Base-by-base conservation (phyloP, 2,888 invertebrate genomes). In the Thumatha senex region DNA sequence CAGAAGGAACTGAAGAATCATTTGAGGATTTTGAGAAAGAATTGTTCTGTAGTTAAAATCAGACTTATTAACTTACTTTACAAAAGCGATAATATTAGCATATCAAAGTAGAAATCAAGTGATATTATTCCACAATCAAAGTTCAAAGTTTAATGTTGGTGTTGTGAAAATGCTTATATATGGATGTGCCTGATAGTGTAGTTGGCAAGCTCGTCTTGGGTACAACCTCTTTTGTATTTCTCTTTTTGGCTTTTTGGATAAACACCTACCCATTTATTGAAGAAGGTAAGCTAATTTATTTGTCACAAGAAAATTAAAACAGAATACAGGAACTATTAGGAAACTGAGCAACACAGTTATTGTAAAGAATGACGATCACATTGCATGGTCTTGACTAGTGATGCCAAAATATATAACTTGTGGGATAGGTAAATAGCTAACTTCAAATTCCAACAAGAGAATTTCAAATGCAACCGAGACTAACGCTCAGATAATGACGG, bases 201-300 rank as follows among this genome's bases (percentile, higher is more conserved):
- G 78, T 92, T 51, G 96, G 95, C 45, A 93, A 93, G 82, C 60
- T 92, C 44, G 82, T 94, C 60, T 83, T 95, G 63, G 85, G 92
- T 54, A 64, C 88, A 3, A 93, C 93, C 4, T 76, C 91, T 5
- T 73, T 85, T 10, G 67, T 93, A 48, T 94, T 94, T 67, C 61
- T 92, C 0, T 90, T 94, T 67, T 92, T 94, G 57, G 92, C 93
- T 33, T 79, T 94, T 51, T 95, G 95, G 95, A 83, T 95, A 13
- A 93, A 95, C 51, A 92, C 93, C 40, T 90, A 95, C 65, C 95
- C 95, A 1, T 95, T 96, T 69, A 92, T 95, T 67, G 92, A 93
- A 72, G 87, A 93, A 88, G 92, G 95, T 90, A 73, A n/a, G 18
- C 39, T 18, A 7, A 18, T 10, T 14, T 13, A 13, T 14, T 3